Base-by-base conservation (phyloP, 2,888 invertebrate genomes). In the Hypolimnas misippus region DNA sequence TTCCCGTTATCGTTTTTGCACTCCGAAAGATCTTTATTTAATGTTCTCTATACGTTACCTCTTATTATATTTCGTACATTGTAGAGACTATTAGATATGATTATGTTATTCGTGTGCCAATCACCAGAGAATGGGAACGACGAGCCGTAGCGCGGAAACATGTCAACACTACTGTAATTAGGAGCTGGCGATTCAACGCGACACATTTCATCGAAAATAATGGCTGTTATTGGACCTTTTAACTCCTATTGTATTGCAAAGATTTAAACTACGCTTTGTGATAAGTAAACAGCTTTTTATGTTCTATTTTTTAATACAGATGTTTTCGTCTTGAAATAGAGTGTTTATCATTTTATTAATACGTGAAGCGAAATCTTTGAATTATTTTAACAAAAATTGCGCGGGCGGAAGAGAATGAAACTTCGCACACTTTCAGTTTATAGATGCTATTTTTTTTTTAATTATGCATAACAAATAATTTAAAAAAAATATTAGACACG, bases 201-300 rank as follows among this genome's bases (percentile, higher is more conserved):
- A 57, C 57, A 57, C 58, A 70, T 73, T 72, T 72, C 69, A 70
- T 71, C 62, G 64, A 63, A 73, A 70, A 69, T 71, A 74, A 74
- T 67, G 66, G 67, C 50, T 58, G 42, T 42, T 57, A 57, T 58
- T 53, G 31, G 31, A 55, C 29, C 50, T 56, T 60, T 60, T 16
- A 46, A 54, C 54, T 60, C 35, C 19, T 40, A 61, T 53, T 60
- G 38, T 53, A 19, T 46, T 33, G n/a, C 10, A 21, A 16, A 56
- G 14, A 40, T 56, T 56, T 49, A 25, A 52, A 53, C 29, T 38
- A 12, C 12, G n/a, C n/a, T n/a, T 50, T 50, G 21, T 31, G 16
- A 21, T 46, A 60, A 0, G 7, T 56, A 42, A 54, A 51, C 31
- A 12, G 50, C 21, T 14, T 12, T 53, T 35, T 7, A 38, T 19